phyloP scores from a whole-genome alignment of 2,113 vertebrate species.

The Psittacus erithacus region DNA sequence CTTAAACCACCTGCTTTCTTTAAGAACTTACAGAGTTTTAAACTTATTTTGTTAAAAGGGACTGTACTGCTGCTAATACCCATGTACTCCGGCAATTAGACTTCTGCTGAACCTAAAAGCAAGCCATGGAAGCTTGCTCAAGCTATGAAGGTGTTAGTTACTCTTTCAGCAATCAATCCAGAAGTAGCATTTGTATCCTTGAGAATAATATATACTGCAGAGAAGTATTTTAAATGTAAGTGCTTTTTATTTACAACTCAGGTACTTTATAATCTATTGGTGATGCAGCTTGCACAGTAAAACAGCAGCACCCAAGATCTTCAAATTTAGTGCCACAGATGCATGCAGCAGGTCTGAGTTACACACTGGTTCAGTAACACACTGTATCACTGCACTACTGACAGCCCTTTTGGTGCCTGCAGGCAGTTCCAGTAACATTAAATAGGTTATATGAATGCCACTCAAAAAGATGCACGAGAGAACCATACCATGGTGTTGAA shows the following conservation, averaged over 20 bases:
- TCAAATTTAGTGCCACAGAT: background rate
- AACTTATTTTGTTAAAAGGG: background rate
- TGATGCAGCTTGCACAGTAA: background rate
- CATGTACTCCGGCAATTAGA: background rate
- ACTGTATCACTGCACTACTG: accelerated
- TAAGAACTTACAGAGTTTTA: background rate
- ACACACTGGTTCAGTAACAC: background rate
- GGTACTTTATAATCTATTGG: background rate
- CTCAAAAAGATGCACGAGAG: background rate
- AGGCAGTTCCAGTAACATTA: background rate
- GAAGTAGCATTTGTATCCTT: background rate
- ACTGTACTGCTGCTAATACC: background rate
- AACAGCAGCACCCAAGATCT: background rate
- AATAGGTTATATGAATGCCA: background rate
- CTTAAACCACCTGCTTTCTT: background rate
- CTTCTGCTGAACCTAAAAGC: background rate
- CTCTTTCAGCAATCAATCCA: background rate
- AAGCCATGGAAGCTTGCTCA: background rate
- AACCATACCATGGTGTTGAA: background rate
- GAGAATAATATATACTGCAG: background rate
- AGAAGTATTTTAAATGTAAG: no score
- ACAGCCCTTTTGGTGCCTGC: background rate
- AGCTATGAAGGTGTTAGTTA: background rate
- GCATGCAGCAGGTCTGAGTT: background rate
- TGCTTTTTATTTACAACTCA: background rate